These are phyloP conservation scores for Drosophila barbarae DNA, from an alignment of 2,888 invertebrate species.

Conservation along the genomic window DNA sequence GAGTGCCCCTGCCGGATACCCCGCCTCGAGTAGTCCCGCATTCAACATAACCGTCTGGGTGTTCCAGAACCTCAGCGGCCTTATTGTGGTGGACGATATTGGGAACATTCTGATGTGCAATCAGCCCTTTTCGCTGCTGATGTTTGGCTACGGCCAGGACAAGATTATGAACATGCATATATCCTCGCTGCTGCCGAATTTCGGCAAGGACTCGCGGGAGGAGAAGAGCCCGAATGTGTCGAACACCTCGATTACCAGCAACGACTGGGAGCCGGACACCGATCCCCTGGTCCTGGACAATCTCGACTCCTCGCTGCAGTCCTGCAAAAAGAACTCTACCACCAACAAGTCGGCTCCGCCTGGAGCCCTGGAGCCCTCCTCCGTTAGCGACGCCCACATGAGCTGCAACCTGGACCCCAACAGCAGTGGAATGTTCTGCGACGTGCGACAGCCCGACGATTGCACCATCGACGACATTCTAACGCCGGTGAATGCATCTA, in stretches of 20 bases:
- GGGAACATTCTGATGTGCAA: constrained; percentile 85
- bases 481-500: constrained; percentile 45
- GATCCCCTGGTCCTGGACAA: constrained; percentile 55
- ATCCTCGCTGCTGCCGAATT: constrained; percentile 83
- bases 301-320: constrained; percentile 40
- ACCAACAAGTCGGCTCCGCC: constrained; percentile 12
- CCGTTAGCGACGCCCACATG: constrained; percentile 2
- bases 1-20: constrained; percentile 33
- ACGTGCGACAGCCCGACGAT: constrained; percentile 20
- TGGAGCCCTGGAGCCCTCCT: constrained; percentile 4
- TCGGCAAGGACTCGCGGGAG: constrained; percentile 82
- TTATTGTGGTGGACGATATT: constrained; percentile 83
- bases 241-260: constrained; percentile 82
- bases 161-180: constrained; percentile 83
- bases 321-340: constrained; percentile 24
- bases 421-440: constrained; percentile 12
- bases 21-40: constrained; percentile 15
- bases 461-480: constrained; percentile 35
- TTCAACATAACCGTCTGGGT: constrained; percentile 79
- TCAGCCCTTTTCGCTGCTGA: constrained; percentile 84
- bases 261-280: constrained; percentile 78
- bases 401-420: constrained; percentile 16
- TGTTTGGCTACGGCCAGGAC: constrained; percentile 82
- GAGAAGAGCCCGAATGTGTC: constrained; percentile 81
- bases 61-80: constrained; percentile 84